Evolutionary conservation across 2,113 vertebrate species (phyloP).

Genomic region (Alces alces): DNA sequence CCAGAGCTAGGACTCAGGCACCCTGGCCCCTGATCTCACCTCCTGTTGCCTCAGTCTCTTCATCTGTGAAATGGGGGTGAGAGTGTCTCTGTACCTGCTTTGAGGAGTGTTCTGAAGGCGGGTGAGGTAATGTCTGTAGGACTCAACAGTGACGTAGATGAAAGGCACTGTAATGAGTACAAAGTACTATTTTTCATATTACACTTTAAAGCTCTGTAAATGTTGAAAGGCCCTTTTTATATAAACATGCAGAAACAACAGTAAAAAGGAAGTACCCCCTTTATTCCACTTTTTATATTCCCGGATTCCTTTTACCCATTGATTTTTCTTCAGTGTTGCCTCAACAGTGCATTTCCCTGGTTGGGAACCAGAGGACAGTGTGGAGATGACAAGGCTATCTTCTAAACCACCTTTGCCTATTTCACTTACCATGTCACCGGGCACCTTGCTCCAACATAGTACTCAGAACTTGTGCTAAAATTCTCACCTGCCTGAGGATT

Average conservation of each 20-base stretch:
- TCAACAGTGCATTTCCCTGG: rapidly evolving
- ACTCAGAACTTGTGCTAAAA: neutral
- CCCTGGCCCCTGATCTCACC: neutral
- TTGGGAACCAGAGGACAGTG: neutral
- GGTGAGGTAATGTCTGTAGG: neutral
- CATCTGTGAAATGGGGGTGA: neutral
- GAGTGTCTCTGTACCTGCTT: neutral
- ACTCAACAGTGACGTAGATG: neutral
- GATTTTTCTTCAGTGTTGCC: neutral
- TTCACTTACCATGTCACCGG: rapidly evolving
- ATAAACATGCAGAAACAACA: neutral
- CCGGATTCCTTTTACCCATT: neutral
- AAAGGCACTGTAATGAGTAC: neutral
- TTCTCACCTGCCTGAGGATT: rapidly evolving
- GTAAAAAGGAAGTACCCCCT: neutral
- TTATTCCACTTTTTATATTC: neutral
- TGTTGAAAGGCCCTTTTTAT: constrained; percentile 15
- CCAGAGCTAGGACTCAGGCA: neutral
- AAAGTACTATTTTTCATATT: neutral
- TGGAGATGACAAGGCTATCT: rapidly evolving
- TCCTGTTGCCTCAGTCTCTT: neutral
- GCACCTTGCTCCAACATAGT: neutral
- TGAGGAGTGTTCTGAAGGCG: neutral
- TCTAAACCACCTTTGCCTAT: too few relatives aligned
- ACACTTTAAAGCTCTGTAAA: neutral